These are phyloP conservation scores for Kryptolebias marmoratus DNA, from an alignment of 2,113 vertebrate genomes.

Conservation along the genomic window DNA sequence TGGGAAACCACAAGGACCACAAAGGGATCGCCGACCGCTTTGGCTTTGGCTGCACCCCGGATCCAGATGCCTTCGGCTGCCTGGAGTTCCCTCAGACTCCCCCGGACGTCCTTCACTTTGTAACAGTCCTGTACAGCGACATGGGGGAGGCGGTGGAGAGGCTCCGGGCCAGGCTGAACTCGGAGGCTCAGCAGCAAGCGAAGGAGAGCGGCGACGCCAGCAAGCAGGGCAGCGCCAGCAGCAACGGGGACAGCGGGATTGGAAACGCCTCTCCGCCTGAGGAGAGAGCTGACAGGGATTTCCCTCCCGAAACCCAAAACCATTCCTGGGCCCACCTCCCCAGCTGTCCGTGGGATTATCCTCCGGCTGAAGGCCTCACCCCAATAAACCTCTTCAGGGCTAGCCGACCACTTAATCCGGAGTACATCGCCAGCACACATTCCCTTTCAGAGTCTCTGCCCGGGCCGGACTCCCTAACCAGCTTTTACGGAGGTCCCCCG, in stretches of 20 bases:
- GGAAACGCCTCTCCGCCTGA: slow-evolving; percentile 89
- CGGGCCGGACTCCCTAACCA: slow-evolving; percentile 67
- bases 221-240: slow-evolving; percentile 85
- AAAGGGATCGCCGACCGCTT: slow-evolving; percentile 90
- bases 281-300: slow-evolving; percentile 87
- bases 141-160: slow-evolving; percentile 92
- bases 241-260: slow-evolving; percentile 93
- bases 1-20: slow-evolving; percentile 90
- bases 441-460: slow-evolving; percentile 76
- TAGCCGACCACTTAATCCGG: slow-evolving; percentile 62
- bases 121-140: slow-evolving; percentile 91
- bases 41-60: slow-evolving; percentile 88
- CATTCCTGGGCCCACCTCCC: slow-evolving; percentile 80
- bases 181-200: slow-evolving; percentile 83
- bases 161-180: slow-evolving; percentile 86
- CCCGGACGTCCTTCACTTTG: slow-evolving; percentile 89
- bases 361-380: slow-evolving; percentile 66
- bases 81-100: slow-evolving; percentile 92
- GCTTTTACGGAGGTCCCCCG: slow-evolving; percentile 80
- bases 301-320: slow-evolving; percentile 84
- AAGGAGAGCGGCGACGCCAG: slow-evolving; percentile 80
- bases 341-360: slow-evolving; percentile 83
- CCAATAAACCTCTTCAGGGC: slow-evolving; percentile 74
- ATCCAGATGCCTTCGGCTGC: slow-evolving; percentile 90
- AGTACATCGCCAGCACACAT: slow-evolving; percentile 52